A percentile compares a stretch with the other conserved stretches of the same genome.
Evolutionary conservation across 2,888 invertebrate genomes (phyloP).

Genomic region (Ectobius pallidus): DNA sequence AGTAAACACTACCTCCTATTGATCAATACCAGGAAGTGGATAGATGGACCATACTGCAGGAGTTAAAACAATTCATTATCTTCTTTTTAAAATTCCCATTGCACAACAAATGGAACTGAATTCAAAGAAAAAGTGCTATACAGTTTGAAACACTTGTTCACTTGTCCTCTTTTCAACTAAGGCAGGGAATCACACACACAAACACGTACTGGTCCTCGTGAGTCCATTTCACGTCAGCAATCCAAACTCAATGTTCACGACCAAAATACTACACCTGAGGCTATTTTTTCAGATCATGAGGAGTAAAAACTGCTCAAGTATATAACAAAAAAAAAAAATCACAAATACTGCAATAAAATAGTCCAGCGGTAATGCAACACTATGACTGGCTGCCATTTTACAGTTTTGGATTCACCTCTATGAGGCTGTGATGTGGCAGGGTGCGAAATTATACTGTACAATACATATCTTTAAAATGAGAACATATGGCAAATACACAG

Average conservation of each 20-base stretch:
- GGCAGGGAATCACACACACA: constrained; percentile 19
- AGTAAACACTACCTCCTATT: constrained; percentile 36
- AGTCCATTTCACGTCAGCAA: background rate
- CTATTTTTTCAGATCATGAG: constrained; percentile 35
- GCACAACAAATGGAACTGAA: constrained; percentile 23
- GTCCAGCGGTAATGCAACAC: constrained; percentile 14
- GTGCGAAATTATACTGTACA: constrained; percentile 31
- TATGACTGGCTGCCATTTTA: constrained; percentile 9
- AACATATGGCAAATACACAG: constrained; percentile 14
- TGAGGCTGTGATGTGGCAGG: constrained; percentile 15
- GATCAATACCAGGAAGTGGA: constrained; percentile 15
- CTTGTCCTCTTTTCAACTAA: constrained; percentile 28
- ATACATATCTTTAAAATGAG: background rate
- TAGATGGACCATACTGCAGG: constrained; percentile 1
- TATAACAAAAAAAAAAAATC: constrained; percentile 25
- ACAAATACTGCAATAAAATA: constrained; percentile 31
- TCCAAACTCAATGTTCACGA: background rate
- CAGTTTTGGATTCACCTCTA: background rate
- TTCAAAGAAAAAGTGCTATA: constrained; percentile 6
- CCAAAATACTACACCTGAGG: constrained; percentile 17
- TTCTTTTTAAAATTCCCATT: constrained; percentile 23
- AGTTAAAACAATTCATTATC: constrained; percentile 15
- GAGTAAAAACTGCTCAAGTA: constrained; percentile 6
- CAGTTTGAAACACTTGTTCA: constrained; percentile 18
- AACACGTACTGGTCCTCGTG: constrained; percentile 10